These are phyloP conservation scores for Zelostemma sp. DNA, from an alignment of 1,140 invertebrate genomes.

Conservation along the genomic window DNA sequence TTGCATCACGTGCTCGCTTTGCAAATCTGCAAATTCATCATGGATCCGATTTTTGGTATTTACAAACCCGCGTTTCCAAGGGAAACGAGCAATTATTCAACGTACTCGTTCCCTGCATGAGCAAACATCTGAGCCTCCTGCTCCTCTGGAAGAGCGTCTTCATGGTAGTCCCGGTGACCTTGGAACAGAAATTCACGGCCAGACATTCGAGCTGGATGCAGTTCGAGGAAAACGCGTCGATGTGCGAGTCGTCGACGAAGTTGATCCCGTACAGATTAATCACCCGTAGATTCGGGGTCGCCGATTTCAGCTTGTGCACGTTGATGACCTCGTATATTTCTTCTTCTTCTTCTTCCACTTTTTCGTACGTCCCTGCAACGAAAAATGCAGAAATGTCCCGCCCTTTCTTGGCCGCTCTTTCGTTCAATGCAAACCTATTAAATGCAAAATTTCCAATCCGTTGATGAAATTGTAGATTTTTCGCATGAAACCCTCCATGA, in stretches of 20 bases:
- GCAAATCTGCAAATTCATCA: constrained; percentile 78
- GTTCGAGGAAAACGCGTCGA: constrained; percentile 96
- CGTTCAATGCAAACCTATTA: constrained; percentile 89
- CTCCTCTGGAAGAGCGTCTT: constrained; percentile 95
- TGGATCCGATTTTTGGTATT: no score
- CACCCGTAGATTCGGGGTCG: constrained; percentile 93
- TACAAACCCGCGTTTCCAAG: no score
- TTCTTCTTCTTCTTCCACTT: constrained; percentile 98
- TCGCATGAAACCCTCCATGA: constrained; percentile 99
- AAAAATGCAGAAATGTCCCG: no score
- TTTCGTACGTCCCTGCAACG: constrained; percentile 94
- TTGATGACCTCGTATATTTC: constrained; percentile 99
- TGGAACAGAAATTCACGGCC: constrained; percentile 96
- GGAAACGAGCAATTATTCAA: constrained; percentile 2
- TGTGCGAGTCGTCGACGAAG: constrained; percentile 98
- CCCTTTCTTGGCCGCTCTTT: no score
- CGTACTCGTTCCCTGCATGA: constrained; percentile 95
- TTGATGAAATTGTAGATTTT: constrained; percentile 99
- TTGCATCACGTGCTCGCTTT: constrained; percentile 91
- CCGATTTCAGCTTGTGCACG: constrained; percentile 97
- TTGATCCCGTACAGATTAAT: constrained; percentile 98
- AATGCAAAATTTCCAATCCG: constrained; percentile 96
- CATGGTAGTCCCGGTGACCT: constrained; percentile 97
- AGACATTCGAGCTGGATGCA: constrained; percentile 96
- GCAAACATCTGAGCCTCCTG: constrained; percentile 89